Evolutionary conservation across 1,140 invertebrate genomes (phyloP), one percentile per base, ranked within the genome.

Genomic region (Lordiphosa clarofinis): DNA sequence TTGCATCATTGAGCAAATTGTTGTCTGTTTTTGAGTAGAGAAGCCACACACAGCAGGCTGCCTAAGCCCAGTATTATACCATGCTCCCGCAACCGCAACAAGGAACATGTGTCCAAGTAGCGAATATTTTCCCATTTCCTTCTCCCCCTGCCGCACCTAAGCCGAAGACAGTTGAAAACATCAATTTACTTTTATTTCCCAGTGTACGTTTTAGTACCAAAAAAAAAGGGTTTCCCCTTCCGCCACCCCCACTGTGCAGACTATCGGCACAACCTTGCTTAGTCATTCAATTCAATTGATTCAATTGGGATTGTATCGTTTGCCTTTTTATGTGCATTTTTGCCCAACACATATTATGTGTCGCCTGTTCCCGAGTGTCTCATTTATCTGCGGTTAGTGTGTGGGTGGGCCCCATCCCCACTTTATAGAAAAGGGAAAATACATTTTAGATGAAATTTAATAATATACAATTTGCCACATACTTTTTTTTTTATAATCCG

Each of bases 281-380:
- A 71, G 62, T 70, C 76, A 82, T 81, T 81, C 76, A 67, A 81
- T 81, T 81, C 76, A 81, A 81, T 81, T 81, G 76, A 81, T 82
- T 81, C 76, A 81, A 81, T 81, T 81, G 76, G 76, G 76, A 82
- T 81, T 81, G 76, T 81, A 81, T 81, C 76, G 76, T 37, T 13
- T 15, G 10, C 28, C 10, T 10, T 56, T 57, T 24, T 39, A 33
- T 10, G n/a, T 11, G 11, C n/a, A 21, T 21, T 12, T 28, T 21
- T 31, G 35, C 5, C 43, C 15, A 21, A 21, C 31, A 11, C 40
- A 36, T 55, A 10, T 50, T 35, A 43, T 39, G 46, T 48, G 60
- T 46, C 21, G 46, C 49, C 66, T 66, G 53, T 33, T 68, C 72
- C 72, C 76, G 72, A 82, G 76, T 76, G 67, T 66, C 76, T 82